phyloP scores from a whole-genome alignment of 1,140 invertebrate genomes.

The Drosophila virilis region DNA sequence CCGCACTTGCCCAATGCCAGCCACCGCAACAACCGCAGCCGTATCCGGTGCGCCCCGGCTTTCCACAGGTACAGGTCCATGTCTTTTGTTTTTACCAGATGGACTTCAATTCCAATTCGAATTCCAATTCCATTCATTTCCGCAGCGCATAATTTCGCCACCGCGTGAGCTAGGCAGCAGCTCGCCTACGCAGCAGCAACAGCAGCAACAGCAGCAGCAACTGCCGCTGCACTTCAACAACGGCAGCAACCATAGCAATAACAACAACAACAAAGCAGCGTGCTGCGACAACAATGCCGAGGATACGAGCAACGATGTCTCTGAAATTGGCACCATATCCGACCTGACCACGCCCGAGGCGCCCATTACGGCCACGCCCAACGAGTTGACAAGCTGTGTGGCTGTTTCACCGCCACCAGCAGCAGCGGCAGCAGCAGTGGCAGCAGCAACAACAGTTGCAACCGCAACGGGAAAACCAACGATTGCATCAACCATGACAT shows the following conservation, averaged over 20 bases:
- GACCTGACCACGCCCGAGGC: constrained; percentile 79
- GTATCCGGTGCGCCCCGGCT: constrained; percentile 89
- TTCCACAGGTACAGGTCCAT: constrained; percentile 86
- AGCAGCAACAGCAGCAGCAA: constrained; percentile 32
- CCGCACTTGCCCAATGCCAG: constrained; percentile 58
- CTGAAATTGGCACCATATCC: constrained; percentile 83
- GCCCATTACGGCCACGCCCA: constrained; percentile 33
- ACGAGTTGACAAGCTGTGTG: constrained; percentile 33
- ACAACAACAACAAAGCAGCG: constrained; percentile 49
- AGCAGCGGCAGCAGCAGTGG: constrained; percentile 1
- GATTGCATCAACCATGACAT: constrained; percentile 1
- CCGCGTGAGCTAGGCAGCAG: constrained; percentile 65
- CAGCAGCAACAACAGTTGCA: constrained; percentile 7
- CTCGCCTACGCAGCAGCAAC: constrained; percentile 26
- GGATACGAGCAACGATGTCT: constrained; percentile 83
- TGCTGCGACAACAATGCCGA: constrained; percentile 78
- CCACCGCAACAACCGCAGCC: constrained; percentile 58
- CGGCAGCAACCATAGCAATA: constrained; percentile 46
- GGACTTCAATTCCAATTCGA: background rate
- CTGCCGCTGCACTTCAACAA: constrained; percentile 42
- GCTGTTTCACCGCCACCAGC: constrained; percentile 32
- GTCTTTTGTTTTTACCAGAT: background rate
- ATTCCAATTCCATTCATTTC: constrained; percentile 7
- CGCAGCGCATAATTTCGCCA: constrained; percentile 76
- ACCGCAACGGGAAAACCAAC: background rate